Conservation (phyloP, 2,113 vertebrate species). For the Craseonycteris thonglongyai region DNA sequence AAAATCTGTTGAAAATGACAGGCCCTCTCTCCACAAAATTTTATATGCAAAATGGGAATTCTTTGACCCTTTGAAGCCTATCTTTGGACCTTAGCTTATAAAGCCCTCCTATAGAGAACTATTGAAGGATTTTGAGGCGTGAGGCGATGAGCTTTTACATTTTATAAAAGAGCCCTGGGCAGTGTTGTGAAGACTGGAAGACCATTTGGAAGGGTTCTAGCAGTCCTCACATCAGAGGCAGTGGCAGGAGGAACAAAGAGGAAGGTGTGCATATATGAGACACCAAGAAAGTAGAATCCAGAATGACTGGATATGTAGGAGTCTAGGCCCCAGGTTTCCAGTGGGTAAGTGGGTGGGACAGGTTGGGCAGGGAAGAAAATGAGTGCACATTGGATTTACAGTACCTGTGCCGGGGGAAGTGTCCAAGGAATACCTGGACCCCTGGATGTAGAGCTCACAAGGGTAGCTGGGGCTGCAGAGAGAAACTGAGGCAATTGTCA, state of each 20-base stretch:
- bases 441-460: background rate
- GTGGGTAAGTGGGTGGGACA: background rate
- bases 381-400: accelerated
- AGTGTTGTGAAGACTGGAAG: background rate
- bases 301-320: background rate
- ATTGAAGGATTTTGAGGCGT: background rate
- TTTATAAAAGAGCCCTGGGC: background rate
- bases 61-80: background rate
- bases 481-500: background rate
- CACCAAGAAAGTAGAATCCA: background rate
- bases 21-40: background rate
- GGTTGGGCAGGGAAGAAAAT: background rate
- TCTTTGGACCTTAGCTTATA: background rate
- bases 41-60: background rate
- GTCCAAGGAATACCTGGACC: background rate
- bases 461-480: background rate
- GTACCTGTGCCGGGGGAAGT: background rate
- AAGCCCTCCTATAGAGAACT: background rate
- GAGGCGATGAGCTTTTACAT: background rate
- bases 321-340: background rate
- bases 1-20: conserved; percentile 6
- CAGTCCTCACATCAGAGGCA: background rate
- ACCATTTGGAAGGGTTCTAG: background rate
- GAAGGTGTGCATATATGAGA: background rate
- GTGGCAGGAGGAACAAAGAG: background rate